These are phyloP conservation scores for Myoxocephalus aenaeus DNA, from an alignment of 2,797 vertebrate species.

Conservation along the genomic window DNA sequence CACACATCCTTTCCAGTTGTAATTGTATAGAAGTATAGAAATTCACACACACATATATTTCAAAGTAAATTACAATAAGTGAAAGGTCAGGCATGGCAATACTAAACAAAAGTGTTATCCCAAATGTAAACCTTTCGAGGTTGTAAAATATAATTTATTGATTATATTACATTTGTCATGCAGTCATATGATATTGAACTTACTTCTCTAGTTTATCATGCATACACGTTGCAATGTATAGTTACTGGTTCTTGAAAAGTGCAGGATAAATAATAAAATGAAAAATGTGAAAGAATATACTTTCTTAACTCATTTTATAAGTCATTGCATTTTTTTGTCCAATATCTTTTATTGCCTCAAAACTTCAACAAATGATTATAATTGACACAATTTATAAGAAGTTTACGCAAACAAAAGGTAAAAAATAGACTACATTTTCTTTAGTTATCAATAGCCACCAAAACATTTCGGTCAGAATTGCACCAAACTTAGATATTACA, in stretches of 20 bases:
- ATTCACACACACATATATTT: slow-evolving; percentile 8
- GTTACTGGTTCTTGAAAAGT: background rate
- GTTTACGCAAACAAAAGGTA: background rate
- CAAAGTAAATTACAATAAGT: slow-evolving; percentile 1
- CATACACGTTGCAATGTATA: background rate
- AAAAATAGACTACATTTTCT: background rate
- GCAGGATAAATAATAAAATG: background rate
- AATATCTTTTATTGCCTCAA: background rate
- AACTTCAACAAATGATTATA: background rate
- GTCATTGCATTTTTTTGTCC: background rate
- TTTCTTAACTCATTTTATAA: background rate
- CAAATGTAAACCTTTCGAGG: background rate
- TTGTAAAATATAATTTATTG: background rate
- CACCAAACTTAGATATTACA: background rate
- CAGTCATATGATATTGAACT: background rate
- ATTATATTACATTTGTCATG: background rate
- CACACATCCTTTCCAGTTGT: background rate
- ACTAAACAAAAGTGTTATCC: background rate
- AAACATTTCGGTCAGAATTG: background rate
- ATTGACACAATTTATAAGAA: background rate
- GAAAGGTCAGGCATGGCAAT: background rate
- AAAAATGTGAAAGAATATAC: background rate
- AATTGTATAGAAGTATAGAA: background rate
- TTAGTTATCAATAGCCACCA: background rate
- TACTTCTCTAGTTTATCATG: background rate